Conservation (phyloP, 2,888 invertebrate species). For the Rotaria macrura region DNA sequence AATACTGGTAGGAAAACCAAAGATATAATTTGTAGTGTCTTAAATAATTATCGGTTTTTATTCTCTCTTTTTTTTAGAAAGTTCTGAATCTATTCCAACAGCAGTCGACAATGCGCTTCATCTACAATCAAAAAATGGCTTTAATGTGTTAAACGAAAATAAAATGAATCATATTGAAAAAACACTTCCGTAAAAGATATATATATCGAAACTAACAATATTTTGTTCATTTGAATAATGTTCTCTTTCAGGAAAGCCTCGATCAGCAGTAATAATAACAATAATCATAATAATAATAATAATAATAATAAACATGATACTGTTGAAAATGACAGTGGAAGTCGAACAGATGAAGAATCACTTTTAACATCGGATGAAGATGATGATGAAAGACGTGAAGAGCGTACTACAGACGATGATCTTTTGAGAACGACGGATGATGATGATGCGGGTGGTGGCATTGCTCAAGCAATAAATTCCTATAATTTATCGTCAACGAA, state of each 20-base stretch:
- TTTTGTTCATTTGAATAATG: no score
- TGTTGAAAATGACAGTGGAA: neutral
- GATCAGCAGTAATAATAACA: neutral
- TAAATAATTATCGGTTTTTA: no score
- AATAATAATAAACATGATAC: neutral
- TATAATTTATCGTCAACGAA: neutral
- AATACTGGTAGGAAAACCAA: conserved; percentile 57
- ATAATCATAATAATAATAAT: neutral
- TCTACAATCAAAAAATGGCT: neutral
- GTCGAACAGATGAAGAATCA: conserved; percentile 15
- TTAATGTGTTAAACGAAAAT: neutral
- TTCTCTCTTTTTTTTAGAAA: neutral
- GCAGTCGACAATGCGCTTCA: neutral
- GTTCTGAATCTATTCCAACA: neutral
- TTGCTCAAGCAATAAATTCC: neutral
- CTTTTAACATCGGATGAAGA: neutral
- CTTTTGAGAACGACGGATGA: neutral
- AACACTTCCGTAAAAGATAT: neutral
- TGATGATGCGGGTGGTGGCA: neutral
- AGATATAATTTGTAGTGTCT: no score
- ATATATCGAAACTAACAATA: neutral
- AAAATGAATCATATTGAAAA: neutral
- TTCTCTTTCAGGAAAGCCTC: neutral
- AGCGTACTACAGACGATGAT: conserved; percentile 13
- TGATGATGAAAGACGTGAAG: neutral